Conservation (phyloP, 2,113 vertebrate genomes). For the Periophthalmus modestus region DNA sequence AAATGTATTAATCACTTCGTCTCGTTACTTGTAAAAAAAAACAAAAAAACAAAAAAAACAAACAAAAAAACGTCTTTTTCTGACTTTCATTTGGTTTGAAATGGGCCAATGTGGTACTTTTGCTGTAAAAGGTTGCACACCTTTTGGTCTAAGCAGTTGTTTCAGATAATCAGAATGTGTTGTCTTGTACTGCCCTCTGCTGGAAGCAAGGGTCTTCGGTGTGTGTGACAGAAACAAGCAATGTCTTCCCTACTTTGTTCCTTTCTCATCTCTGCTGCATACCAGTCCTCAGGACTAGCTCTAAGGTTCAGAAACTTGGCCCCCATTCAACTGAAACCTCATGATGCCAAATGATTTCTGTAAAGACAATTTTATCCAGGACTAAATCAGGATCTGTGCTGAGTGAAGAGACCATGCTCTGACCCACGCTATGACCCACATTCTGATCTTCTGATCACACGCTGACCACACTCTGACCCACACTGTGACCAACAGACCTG, state of each 20-base stretch:
- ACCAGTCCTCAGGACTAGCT: conserved; percentile 62
- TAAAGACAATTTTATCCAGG: not conserved
- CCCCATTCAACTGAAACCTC: conserved; percentile 9
- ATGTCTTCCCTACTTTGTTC: not conserved
- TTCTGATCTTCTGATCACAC: not conserved
- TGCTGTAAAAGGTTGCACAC: too few relatives aligned
- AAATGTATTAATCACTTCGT: too few relatives aligned
- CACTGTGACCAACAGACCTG: not conserved
- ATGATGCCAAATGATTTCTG: conserved; percentile 1
- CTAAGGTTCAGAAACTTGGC: conserved; percentile 30
- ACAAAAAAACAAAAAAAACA: too few relatives aligned
- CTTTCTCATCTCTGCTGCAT: not conserved
- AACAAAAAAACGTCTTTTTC: too few relatives aligned
- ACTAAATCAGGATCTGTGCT: not conserved
- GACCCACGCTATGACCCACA: not conserved
- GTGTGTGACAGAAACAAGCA: not conserved
- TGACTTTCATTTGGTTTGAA: too few relatives aligned
- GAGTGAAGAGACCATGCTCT: not conserved
- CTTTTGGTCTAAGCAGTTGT: too few relatives aligned
- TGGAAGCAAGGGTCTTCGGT: conserved; percentile 7
- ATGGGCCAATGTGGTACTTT: too few relatives aligned
- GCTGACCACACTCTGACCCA: not conserved
- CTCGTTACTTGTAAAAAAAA: too few relatives aligned
- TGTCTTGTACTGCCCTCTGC: conserved; percentile 29
- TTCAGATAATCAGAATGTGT: conserved; percentile 34